A percentile compares a stretch with the other conserved stretches of the same genome.
These are phyloP conservation scores for Chymomyza costata DNA, from an alignment of 1,140 invertebrate genomes.

Conservation along the genomic window DNA sequence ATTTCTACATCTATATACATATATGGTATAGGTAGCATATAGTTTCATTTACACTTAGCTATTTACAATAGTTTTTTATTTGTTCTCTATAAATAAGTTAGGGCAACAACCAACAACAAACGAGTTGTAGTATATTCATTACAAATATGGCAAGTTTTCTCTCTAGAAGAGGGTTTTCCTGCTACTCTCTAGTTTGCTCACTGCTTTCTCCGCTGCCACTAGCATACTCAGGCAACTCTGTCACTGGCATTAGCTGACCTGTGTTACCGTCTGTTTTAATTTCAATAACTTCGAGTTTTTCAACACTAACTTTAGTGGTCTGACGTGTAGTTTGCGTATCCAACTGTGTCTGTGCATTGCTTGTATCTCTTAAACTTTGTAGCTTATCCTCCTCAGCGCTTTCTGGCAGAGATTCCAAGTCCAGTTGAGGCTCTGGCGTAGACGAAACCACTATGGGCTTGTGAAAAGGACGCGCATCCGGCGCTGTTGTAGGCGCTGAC, in stretches of 20 bases:
- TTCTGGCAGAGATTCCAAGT: constrained; percentile 10
- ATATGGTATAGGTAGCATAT: constrained; percentile 37
- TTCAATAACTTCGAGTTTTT: constrained; percentile 73
- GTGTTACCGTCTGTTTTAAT: constrained; percentile 68
- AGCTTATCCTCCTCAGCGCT: constrained; percentile 41
- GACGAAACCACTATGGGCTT: constrained; percentile 58
- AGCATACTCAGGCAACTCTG: too few species aligned
- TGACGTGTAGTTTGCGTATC: constrained; percentile 4
- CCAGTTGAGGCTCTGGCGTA: constrained; percentile 31
- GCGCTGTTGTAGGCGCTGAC: constrained; percentile 29
- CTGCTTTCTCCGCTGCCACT: constrained; percentile 22
- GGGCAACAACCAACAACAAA: constrained; percentile 26
- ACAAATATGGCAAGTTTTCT: constrained; percentile 68
- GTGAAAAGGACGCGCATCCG: constrained; percentile 28
- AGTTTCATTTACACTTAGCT: constrained; percentile 51
- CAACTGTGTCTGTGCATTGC: constrained; percentile 30
- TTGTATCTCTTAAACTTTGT: constrained; percentile 50
- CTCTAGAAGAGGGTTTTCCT: constrained; percentile 9
- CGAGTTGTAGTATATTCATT: constrained; percentile 44
- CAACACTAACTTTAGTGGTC: constrained; percentile 60
- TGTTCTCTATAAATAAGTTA: constrained; percentile 67
- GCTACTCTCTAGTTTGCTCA: constrained; percentile 18
- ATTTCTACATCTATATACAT: constrained; percentile 9
- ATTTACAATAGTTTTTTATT: constrained; percentile 67
- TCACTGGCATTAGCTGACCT: constrained; percentile 63